Evolutionary conservation across 2,113 vertebrate genomes (phyloP), one percentile per base, ranked within the genome.

Genomic region (Ciconia boyciana): DNA sequence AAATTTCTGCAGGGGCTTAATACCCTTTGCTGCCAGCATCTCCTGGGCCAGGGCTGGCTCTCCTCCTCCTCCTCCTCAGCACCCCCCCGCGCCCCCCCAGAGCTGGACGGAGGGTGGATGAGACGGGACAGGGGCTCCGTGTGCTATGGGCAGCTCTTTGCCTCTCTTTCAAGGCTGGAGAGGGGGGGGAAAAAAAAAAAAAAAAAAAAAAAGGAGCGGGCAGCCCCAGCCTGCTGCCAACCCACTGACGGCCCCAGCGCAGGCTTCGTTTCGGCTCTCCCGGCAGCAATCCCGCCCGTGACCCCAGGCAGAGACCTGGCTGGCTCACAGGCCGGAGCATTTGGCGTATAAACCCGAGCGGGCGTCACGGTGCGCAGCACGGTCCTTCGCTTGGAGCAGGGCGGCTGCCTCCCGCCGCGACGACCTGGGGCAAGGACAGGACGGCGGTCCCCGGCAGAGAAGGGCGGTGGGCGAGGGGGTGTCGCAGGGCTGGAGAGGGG

Each of bases 321-420:
- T 16, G 39, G 58, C 20, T 36, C 55, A 39, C 26, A 5, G 43
- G 8, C 31, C 17, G 16, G 55, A 43, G 54, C 29, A 49, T 9
- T 6, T 3, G 41, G 46, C 0, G 2, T 14, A 3, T 2, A 16
- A 29, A 28, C 28, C 25, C 0, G 8, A 31, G 78, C 0, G 15
- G 79, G 7, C 21, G 18, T 1, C 3, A 2, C 0, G 5, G n/a
- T 1, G 4, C 1, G 15, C 34, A 6, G 62, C 31, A 21, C 0
- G 3, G 18, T 22, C 64, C 81, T 65, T 28, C 26, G 74, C 81
- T 18, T 1, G 1, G 11, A 49, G 64, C 71, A 15, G 48, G 20
- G 68, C 13, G 4, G 26, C 57, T 3, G 11, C 48, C 18, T 11
- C 66, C 46, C 13, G 1, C 58, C 2, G 21, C 64, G 14, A 11